Percentiles rank a stretch among this genome's conserved stretches.
These are phyloP conservation scores for Gulo gulo DNA, from an alignment of 2,113 vertebrate genomes.

Conservation along the genomic window DNA sequence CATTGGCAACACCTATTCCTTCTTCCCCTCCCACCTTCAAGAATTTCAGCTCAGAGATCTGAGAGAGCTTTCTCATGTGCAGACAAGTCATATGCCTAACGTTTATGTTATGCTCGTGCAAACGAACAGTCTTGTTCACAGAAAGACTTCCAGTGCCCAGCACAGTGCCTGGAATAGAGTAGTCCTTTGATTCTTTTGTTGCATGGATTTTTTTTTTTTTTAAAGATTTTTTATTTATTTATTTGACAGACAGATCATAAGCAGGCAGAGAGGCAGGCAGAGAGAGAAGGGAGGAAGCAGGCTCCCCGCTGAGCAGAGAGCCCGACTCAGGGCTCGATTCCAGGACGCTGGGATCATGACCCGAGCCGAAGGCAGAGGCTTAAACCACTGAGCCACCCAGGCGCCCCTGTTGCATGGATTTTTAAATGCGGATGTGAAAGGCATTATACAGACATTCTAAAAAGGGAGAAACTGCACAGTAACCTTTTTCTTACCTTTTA, in stretches of 20 bases:
- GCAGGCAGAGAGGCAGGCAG: too few species aligned
- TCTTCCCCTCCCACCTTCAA: background rate
- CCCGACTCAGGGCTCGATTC: too few species aligned
- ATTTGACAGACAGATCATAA: too few species aligned
- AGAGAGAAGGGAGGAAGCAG: too few species aligned
- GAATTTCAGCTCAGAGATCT: background rate
- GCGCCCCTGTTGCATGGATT: background rate
- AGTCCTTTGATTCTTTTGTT: background rate
- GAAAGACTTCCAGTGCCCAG: background rate
- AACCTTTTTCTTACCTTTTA: background rate
- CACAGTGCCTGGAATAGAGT: background rate
- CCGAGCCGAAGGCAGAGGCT: too few species aligned
- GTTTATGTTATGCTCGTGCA: background rate
- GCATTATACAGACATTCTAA: background rate
- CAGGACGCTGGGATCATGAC: too few species aligned
- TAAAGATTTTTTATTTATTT: too few species aligned
- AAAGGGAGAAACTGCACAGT: background rate
- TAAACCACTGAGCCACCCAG: too few species aligned
- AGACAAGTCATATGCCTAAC: background rate
- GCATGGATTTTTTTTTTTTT: too few species aligned
- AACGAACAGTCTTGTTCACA: background rate
- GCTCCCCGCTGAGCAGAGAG: too few species aligned
- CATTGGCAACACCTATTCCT: background rate
- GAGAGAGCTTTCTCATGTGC: background rate
- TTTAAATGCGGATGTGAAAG: background rate